Evolutionary conservation across 64 coral and sea anemone species (phyloP), one percentile per base, ranked within the genome.

Genomic region (Acropora yongei): DNA sequence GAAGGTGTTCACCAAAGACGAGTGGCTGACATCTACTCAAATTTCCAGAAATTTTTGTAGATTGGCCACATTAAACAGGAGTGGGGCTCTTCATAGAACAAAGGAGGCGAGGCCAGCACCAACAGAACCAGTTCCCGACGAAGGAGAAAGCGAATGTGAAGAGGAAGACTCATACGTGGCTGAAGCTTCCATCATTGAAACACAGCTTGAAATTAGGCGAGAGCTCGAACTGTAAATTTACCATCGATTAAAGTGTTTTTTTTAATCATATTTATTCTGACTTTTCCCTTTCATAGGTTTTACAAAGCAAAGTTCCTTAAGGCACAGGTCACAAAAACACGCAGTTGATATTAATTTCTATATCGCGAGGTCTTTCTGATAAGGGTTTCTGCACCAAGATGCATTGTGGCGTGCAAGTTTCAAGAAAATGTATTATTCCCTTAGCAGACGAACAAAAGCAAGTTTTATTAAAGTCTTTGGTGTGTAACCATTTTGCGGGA

Each of bases 341-440:
- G 39, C 71, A 74, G 71, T 74, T 74, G 71, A 66, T 66, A 12
- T 66, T 74, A 20, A 12, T 66, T 66, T 66, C 61, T 2, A 2
- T 66, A 66, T 66, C 7, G 61, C 61, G 61, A 66, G 61, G 61
- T 74, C 71, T 74, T 74, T 74, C 71, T 74, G 71, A 74, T 74
- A 30, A 66, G 7, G 19, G 30, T 39, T 74, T 74, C 71, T 74
- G 67, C 71, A 41, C 41, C 71, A 74, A 74, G 71, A 30, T 74
- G 71, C 40, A 30, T 5, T 39, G 71, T 74, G 40, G 71, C 71
- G 71, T 74, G 71, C 19, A 41, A 74, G n/a, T 74, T 74, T 74
- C 71, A 74, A 69, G 67, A 8, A 69, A 69, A 69, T 69, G 19
- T 20, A 69, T 69, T 53, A 53, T 53, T 69, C 12, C 19, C 12